Conservation (phyloP, 1,140 invertebrate genomes). For the Drosophila mauritiana region DNA sequence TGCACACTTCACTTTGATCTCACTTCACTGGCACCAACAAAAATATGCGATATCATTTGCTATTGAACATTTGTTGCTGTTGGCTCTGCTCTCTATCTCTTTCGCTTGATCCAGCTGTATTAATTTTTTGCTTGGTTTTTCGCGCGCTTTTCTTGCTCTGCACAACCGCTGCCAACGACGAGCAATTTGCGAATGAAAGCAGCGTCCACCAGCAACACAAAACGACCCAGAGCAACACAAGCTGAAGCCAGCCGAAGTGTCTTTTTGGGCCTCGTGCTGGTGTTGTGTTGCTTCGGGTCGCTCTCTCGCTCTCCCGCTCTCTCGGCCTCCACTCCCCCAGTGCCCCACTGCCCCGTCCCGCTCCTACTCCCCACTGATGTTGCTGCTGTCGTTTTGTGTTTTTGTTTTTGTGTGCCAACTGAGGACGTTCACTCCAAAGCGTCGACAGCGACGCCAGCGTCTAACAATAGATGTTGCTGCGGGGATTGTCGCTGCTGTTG, state of each 20-base stretch:
- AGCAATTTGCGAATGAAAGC: conserved; percentile 84
- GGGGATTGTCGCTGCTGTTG: conserved; percentile 22
- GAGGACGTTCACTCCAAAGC: conserved; percentile 83
- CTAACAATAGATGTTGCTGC: conserved; percentile 71
- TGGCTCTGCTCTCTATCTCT: conserved; percentile 41
- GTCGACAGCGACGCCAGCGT: conserved; percentile 56
- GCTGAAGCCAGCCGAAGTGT: conserved; percentile 18
- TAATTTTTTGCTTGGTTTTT: conserved; percentile 35
- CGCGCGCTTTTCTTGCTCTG: conserved; percentile 66
- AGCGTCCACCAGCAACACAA: conserved; percentile 46
- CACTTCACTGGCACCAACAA: conserved; percentile 72
- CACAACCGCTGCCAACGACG: conserved; percentile 81
- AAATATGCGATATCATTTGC: conserved; percentile 52
- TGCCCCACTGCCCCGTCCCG: not conserved
- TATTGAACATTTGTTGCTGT: conserved; percentile 55
- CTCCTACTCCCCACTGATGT: conserved; percentile 2
- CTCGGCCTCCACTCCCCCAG: no score
- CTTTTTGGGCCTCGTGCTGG: conserved; percentile 20
- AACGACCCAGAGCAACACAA: conserved; percentile 9
- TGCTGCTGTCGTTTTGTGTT: conserved; percentile 50
- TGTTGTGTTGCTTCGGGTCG: conserved; percentile 6
- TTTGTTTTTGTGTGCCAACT: conserved; percentile 82
- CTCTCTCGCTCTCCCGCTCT: conserved; percentile 6
- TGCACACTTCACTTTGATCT: conserved; percentile 68
- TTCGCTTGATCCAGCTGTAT: conserved; percentile 40